Base-by-base conservation (phyloP, 2,113 vertebrate species). In the Ptilorrhoa leucosticta region DNA sequence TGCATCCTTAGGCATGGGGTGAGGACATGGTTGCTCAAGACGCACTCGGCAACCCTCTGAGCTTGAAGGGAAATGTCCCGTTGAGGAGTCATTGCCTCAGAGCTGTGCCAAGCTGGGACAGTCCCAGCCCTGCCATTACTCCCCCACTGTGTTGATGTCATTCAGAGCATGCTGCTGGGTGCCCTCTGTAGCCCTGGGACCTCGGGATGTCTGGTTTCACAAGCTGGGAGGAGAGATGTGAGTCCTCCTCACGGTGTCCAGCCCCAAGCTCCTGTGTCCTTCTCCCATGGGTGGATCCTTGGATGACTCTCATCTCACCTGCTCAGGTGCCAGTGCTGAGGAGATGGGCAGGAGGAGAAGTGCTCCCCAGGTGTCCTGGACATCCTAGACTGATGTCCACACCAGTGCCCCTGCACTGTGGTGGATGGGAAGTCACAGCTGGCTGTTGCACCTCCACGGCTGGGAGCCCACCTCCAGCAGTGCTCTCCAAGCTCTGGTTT, bases 1-100 rank as follows among this genome's bases (percentile, higher is more conserved):
- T 83, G 17, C 37, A 57, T 91, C 75, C 44, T 72, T 56, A 70
- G 71, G 48, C 87, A 73, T 0, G 0, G 24, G 7, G 28, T n/a
- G 30, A 93, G 50, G 68, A 73, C 51, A 5, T 5, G 4, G 54
- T 66, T 90, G 40, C 56, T 81, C 48, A 91, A 78, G 82, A 83
- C 10, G 11, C 15, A 31, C 24, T 79, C 1, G 0, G 7, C 0
- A 2, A 28, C 8, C 28, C 68, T 78, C 27, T 0, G 3, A 80
- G 31, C 24, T 48, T 21, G 3, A 58, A 80, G 33, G 20, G 28
- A 85, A 69, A 77, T 31, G 13, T 51, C 30, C 30, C n/a, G 11
- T 13, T 56, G 53, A 81, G 53, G 60, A 87, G 27, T 35, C 7
- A 13, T 15, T 1, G 2, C 50, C 21, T 50, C 4, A 0, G 22